Conservation (phyloP, 2,797 vertebrate species). For the Enteromius afrohamiltoni region DNA sequence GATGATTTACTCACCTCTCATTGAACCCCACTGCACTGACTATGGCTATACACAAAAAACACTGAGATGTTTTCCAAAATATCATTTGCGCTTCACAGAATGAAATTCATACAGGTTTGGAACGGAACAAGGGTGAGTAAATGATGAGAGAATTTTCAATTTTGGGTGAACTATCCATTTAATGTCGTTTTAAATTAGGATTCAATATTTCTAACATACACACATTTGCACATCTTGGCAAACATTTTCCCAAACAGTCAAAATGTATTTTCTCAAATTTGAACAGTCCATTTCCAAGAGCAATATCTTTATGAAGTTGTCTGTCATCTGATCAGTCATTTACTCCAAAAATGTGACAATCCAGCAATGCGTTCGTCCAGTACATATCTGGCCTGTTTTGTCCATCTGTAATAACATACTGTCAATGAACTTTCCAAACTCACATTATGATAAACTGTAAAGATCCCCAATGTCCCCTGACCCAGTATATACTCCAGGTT, state of each 20-base stretch:
- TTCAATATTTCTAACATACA: neutral
- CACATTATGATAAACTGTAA: constrained; percentile 14
- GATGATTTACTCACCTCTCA: neutral
- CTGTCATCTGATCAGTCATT: constrained; percentile 22
- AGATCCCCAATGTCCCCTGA: constrained; percentile 28
- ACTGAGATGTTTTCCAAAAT: neutral
- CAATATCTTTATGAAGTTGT: constrained; percentile 6
- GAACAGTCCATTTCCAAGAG: constrained; percentile 15
- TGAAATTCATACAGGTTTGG: neutral
- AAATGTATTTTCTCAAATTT: neutral
- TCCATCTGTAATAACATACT: constrained; percentile 4
- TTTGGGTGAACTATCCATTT: constrained; percentile 17
- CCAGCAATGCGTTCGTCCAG: neutral
- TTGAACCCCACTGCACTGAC: neutral
- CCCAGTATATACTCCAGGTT: constrained; percentile 30
- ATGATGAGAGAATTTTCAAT: neutral
- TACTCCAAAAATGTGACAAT: constrained; percentile 13
- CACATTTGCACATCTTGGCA: neutral
- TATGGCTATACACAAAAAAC: neutral
- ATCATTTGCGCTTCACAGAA: neutral
- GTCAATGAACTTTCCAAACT: constrained; percentile 25
- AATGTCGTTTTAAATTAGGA: neutral
- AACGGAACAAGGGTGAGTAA: neutral
- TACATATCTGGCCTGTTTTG: constrained; percentile 12
- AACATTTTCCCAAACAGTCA: constrained; percentile 1